Percentiles rank a stretch among this genome's conserved stretches.
phyloP scores from a whole-genome alignment of 2,797 vertebrate genomes.

The Sandelia bainsii region DNA sequence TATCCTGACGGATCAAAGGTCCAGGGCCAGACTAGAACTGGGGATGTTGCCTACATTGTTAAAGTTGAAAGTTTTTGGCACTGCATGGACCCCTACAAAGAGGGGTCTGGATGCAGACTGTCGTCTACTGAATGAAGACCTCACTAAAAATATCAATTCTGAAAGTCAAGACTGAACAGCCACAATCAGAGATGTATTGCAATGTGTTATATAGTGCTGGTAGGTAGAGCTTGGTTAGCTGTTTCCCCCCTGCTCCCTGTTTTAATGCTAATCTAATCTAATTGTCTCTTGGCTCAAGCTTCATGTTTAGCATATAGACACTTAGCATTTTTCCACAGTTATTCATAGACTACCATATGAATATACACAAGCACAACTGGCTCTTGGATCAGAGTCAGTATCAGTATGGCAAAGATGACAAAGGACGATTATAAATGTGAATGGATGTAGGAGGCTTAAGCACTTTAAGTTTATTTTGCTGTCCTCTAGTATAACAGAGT shows the following conservation, averaged over 20 bases:
- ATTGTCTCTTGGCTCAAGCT: slow-evolving; percentile 1
- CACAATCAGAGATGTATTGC: background rate
- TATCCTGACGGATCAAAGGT: no score
- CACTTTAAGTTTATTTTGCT: slow-evolving; percentile 37
- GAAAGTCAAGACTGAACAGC: no score
- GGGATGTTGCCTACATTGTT: no score
- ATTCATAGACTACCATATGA: slow-evolving; percentile 15
- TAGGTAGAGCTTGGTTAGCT: background rate
- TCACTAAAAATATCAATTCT: no score
- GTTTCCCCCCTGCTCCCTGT: background rate
- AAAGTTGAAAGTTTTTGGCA: no score
- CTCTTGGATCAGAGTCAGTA: slow-evolving; percentile 25
- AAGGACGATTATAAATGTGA: slow-evolving; percentile 44
- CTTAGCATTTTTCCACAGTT: slow-evolving; percentile 5
- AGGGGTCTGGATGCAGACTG: no score
- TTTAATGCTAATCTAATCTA: slow-evolving; percentile 4
- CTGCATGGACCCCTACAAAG: background rate
- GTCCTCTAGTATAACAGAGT: slow-evolving; percentile 47
- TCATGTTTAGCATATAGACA: background rate
- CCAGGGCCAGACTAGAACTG: no score
- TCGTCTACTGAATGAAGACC: background rate
- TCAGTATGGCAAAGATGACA: slow-evolving; percentile 40
- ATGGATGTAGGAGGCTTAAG: slow-evolving; percentile 36
- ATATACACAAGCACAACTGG: slow-evolving; percentile 27
- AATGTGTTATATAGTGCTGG: background rate